Evolutionary conservation across 2,113 vertebrate species (phyloP), one percentile per base, ranked within the genome.

Genomic region (Dromas ardeola): DNA sequence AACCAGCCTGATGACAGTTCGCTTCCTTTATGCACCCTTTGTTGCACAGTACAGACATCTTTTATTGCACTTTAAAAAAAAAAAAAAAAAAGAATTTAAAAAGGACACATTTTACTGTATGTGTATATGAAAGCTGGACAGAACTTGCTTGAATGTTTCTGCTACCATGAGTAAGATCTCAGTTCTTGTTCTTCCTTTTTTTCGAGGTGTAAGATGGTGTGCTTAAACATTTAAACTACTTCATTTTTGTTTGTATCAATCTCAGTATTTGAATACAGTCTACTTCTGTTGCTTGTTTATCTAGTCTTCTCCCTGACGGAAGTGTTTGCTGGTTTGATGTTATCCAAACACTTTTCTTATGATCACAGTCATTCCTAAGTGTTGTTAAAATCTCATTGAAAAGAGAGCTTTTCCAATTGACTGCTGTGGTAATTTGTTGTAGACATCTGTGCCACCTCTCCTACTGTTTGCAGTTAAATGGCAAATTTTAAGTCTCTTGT

Each of bases 191-290:
- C 7, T 14, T 47, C 34, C 1, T 18, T 18, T 38, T 42, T 43
- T 52, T 21, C 11, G 1, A 10, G 4, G 1, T 74, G 6, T 27
- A 19, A 42, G 11, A 52, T 38, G 3, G 3, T 74, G 6, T 65
- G 29, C 15, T 38, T 56, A 70, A 61, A 61, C 4, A 32, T 23
- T n/a, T 36, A 38, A 80, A 47, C 6, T 42, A 55, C 4, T 84
- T 89, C 0, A 1, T n/a, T 67, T 74, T 56, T 11, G 2, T 79
- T 49, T 88, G 19, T n/a, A 10, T 15, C 11, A 36, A 29, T 65
- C 9, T 82, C 50, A 22, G 9, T 19, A 47, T 53, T 79, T 87
- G 49, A 52, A 58, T n/a, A 72, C 1, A 52, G 10, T 59, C 43
- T 65, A 59, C 2, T 18, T 59, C 55, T 61, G 3, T 72, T 74